Base-by-base conservation (phyloP, 2,797 vertebrate genomes). In the Cyprinodon diabolis region DNA sequence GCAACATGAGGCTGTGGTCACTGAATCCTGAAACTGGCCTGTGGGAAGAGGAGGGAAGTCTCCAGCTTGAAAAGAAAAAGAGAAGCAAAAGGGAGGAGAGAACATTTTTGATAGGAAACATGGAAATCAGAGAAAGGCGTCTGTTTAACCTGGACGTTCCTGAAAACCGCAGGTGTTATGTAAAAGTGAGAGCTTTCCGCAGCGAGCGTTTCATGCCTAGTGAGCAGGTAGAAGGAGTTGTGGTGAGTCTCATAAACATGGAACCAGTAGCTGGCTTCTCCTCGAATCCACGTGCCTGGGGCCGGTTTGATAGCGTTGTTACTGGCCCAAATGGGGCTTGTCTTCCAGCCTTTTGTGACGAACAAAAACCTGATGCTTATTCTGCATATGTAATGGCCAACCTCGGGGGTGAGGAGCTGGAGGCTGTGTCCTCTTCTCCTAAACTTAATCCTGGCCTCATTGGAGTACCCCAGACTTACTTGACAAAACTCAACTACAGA, bases 61-160 rank as follows among this genome's bases (percentile, higher is more conserved):
- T 99, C 77, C 93, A 93, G 68, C 55, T 96, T 2, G 95, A 97
- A 83, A 96, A 88, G 78, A 96, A 92, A 80, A 94, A 74, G 58
- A 92, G 98, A 77, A 90, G 75, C n/a, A 99, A 96, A 89, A 94
- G 98, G 58, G 98, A 99, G 68, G 95, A 98, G 69, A 96, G 98
- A 80, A 98, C 96, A 0, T 99, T 99, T 87, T 91, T 99, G 73
- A 95, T 99, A 66, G 98, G 98, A 23, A 99, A 99, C 87, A 97
- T 99, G 98, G 98, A 99, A 93, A 99, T 99, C 84, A 95, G 97
- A 65, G 98, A 99, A 81, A 93, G 98, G 74, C 89, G 98, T 57
- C 94, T 99, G 45, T 99, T 99, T 82, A 99, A 99, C 93, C 89
- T 99, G 49, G 98, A 99, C 0, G 98, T 99, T 25, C 98, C 98